Evolutionary conservation across 2,888 invertebrate species (phyloP).

Genomic region (Alloscopus bannaensis): DNA sequence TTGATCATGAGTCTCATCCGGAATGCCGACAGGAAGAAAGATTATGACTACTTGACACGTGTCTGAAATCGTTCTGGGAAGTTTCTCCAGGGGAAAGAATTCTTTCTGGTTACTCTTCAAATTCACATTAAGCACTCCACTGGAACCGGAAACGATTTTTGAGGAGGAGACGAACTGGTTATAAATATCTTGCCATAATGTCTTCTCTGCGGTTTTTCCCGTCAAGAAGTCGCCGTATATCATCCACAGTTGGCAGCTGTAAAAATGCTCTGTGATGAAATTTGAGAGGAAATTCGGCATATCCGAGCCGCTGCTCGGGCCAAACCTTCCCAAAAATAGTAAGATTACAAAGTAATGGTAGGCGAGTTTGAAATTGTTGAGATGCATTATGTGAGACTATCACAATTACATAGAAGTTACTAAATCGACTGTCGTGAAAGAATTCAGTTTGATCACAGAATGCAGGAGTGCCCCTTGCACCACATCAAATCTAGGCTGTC

Average conservation of each 20-base stretch:
- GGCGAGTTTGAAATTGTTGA: too few species aligned
- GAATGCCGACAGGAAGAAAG: conserved; percentile 18
- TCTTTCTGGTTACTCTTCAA: background rate
- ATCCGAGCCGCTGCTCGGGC: too few species aligned
- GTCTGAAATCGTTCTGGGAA: conserved; percentile 4
- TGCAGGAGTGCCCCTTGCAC: too few species aligned
- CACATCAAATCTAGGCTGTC: too few species aligned
- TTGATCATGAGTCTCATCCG: background rate
- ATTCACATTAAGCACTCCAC: background rate
- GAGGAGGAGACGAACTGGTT: background rate
- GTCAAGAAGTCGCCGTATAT: background rate
- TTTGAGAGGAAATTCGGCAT: too few species aligned
- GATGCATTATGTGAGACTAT: too few species aligned
- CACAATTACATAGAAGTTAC: too few species aligned
- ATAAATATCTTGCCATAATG: background rate
- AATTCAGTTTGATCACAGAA: too few species aligned
- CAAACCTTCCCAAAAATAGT: too few species aligned
- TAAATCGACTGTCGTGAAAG: too few species aligned
- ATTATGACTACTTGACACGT: conserved; percentile 19
- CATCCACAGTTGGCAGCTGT: background rate
- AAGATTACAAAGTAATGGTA: too few species aligned
- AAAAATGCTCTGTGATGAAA: too few species aligned
- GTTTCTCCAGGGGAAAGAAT: background rate
- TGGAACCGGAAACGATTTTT: conserved; percentile 23
- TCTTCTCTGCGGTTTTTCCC: background rate